A percentile compares a stretch with the other conserved stretches of the same genome.
These are phyloP conservation scores for Phoxinus phoxinus DNA, from an alignment of 2,113 vertebrate species.

Conservation along the genomic window DNA sequence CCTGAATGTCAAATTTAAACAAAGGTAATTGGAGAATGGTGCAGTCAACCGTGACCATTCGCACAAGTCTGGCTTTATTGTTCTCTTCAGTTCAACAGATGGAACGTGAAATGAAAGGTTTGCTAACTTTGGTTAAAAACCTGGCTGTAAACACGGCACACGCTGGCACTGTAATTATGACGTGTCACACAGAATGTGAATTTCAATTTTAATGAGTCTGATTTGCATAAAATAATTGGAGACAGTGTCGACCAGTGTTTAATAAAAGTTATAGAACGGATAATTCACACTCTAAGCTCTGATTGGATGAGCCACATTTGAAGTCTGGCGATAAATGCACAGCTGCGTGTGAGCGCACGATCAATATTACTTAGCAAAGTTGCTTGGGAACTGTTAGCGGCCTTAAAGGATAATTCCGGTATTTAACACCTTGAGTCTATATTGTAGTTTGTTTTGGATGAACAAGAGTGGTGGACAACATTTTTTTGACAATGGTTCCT, in stretches of 20 bases:
- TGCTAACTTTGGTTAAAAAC: conserved; percentile 14
- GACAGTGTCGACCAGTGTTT: conserved; percentile 10
- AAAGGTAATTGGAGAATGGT: conserved; percentile 38
- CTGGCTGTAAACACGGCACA: not conserved
- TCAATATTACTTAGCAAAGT: not conserved
- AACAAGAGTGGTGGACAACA: no score
- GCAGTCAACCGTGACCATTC: not conserved
- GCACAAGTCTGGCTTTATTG: not conserved
- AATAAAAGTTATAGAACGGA: not conserved
- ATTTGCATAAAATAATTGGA: conserved; percentile 14
- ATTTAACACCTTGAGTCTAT: no score
- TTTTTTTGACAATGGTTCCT: no score
- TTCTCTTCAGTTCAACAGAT: conserved; percentile 5
- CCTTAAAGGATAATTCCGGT: no score
- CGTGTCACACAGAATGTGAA: not conserved
- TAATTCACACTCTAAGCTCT: not conserved
- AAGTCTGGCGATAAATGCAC: not conserved
- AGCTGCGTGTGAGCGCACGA: not conserved
- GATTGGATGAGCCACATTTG: not conserved
- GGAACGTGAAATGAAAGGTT: conserved; percentile 19
- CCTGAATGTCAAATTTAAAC: conserved; percentile 42
- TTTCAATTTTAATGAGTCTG: not conserved
- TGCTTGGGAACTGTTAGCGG: not conserved
- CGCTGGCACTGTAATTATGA: conserved; percentile 7
- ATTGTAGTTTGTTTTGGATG: no score